Conservation (phyloP, 2,797 vertebrate genomes). For the Anniella stebbinsi region DNA sequence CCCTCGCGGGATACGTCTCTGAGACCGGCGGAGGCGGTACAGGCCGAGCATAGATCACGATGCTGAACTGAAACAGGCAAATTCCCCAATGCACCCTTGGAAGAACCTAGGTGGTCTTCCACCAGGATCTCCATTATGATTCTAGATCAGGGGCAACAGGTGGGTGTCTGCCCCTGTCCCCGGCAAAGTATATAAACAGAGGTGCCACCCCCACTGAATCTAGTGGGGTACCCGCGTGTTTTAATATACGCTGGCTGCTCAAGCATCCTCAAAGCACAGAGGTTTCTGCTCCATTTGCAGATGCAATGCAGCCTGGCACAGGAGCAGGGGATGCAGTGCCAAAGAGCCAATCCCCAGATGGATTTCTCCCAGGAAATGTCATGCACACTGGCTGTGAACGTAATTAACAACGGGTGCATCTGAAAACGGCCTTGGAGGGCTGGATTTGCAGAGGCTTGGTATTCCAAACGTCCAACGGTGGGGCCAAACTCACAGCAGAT, state of each 20-base stretch:
- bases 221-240: too few species aligned
- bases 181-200: not conserved
- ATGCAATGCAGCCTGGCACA: not conserved
- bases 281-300: not conserved
- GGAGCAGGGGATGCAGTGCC: not conserved
- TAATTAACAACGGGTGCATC: not conserved
- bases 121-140: not conserved
- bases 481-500: not conserved
- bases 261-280: not conserved
- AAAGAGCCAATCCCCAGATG: not conserved
- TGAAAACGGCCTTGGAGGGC: not conserved
- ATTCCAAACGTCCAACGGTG: too few species aligned
- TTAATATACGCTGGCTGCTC: not conserved
- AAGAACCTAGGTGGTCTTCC: not conserved
- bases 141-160: fast-evolving
- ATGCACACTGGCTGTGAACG: not conserved
- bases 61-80: not conserved
- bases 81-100: not conserved
- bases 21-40: not conserved
- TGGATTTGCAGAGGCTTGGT: too few species aligned
- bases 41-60: not conserved
- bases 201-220: not conserved
- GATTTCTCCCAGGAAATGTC: not conserved
- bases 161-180: not conserved
- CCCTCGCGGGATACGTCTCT: not conserved